Evolutionary conservation across 2,113 vertebrate genomes (phyloP).

Genomic region (Diphyllodes magnificus): DNA sequence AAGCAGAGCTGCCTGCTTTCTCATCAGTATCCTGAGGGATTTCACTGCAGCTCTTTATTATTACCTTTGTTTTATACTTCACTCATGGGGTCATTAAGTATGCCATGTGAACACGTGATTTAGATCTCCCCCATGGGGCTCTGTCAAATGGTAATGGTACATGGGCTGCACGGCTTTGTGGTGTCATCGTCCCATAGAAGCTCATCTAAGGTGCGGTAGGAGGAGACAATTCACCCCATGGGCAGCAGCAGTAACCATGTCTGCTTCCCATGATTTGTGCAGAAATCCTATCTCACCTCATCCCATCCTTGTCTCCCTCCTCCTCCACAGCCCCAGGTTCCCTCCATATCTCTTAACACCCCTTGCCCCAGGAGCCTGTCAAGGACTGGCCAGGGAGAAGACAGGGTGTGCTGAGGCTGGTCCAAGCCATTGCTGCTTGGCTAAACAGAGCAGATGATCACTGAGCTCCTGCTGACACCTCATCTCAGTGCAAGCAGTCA

Average conservation of each 20-base stretch:
- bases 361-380: not conserved
- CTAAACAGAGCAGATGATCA: not conserved
- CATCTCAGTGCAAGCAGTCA: not conserved
- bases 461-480: not conserved
- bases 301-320: not conserved
- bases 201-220: not conserved
- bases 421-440: not conserved
- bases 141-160: accelerated
- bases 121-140: not conserved
- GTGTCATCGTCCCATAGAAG: not conserved
- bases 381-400: not conserved
- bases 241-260: not conserved
- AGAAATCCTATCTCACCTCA: not conserved
- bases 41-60: not conserved
- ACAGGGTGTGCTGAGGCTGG: not conserved
- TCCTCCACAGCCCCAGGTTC: not conserved
- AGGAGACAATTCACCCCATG: not conserved
- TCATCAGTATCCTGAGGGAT: not conserved
- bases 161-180: not conserved
- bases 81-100: not conserved
- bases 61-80: not conserved
- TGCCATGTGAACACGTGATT: accelerated
- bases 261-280: not conserved
- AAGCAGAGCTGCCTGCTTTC: not conserved
- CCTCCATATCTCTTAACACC: not conserved